Base-by-base conservation (phyloP, 2,113 vertebrate genomes). In the Macaca fascicularis region DNA sequence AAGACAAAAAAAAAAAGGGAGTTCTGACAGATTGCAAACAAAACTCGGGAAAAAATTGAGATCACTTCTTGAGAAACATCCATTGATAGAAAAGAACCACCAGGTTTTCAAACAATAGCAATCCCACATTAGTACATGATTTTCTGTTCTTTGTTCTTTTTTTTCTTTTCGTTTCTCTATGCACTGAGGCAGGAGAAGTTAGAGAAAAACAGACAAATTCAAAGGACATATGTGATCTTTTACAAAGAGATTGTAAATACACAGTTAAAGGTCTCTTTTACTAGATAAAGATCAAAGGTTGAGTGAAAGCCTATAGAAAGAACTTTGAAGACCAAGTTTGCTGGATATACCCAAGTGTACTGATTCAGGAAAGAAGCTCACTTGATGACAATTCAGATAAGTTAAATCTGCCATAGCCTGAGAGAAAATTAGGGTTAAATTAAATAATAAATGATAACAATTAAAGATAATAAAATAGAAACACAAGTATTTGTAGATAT, bases 391-490 rank as follows among this genome's bases (percentile, higher is more conserved):
- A 86, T 61, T n/a, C 87, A 43, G 45, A 0, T 67, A 23, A 82
- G 3, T 85, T 78, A 81, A 90, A 93, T 75, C 9, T 19, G 69
- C 3, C 3, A 40, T 50, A 85, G 40, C 35, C 40, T 84, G 1
- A 52, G 70, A 84, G 40, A 94, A 91, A 91, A 92, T 72, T 14
- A 82, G 30, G 2, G 8, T 82, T 93, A 90, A 84, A 16, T 90
- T 79, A 89, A 67, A 23, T 32, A 89, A 74, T 81, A 75, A 94
- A 90, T 55, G 55, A 84, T 13, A 89, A 11, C 2, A 90, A 90
- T 86, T 90, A 95, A 96, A 57, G 11, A 96, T 50, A 67, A 32
- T 25, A 35, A 95, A 76, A 81, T 76, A 0, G 38, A 95, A 88
- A 90, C 17, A 48, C 4, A 89, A 78, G 52, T 69, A 13, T 57